phyloP scores from a whole-genome alignment of 2,113 vertebrate genomes.

The Oostethus manadensis region DNA sequence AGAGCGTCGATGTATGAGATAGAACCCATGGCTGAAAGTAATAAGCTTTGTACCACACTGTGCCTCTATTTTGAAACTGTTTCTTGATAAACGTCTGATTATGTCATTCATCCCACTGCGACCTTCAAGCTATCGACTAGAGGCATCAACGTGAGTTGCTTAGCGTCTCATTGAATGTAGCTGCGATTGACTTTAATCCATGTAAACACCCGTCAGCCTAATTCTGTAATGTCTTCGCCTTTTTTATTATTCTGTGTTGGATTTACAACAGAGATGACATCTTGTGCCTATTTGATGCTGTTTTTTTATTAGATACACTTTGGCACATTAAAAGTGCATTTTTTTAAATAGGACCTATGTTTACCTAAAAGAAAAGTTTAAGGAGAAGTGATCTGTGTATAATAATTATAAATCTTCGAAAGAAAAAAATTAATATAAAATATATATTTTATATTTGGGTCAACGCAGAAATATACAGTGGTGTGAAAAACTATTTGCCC shows the following conservation, averaged over 20 bases:
- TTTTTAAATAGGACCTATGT: background rate
- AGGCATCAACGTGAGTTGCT: conserved; percentile 5
- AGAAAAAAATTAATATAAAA: too few species aligned
- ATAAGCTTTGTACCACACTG: conserved; percentile 25
- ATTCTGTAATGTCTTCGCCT: conserved; percentile 1
- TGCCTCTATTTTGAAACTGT: conserved; percentile 29
- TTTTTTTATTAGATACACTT: background rate
- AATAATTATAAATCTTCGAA: too few species aligned
- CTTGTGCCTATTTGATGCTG: background rate
- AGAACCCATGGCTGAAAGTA: conserved; percentile 21
- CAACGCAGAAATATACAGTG: too few species aligned
- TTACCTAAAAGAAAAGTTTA: background rate
- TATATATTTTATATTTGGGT: too few species aligned
- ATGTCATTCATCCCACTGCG: conserved; percentile 34
- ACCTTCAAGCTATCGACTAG: conserved; percentile 26
- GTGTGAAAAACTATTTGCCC: too few species aligned
- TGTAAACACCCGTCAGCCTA: conserved; percentile 15
- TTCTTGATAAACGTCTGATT: conserved; percentile 38
- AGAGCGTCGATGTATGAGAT: conserved; percentile 40
- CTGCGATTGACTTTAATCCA: conserved; percentile 3
- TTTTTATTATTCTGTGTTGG: background rate
- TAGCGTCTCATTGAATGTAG: background rate
- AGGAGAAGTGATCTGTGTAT: too few species aligned
- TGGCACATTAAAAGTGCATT: background rate
- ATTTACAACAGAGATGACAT: background rate